These are phyloP conservation scores for Carcinoscorpius rotundicauda DNA, from an alignment of 1,140 invertebrate species.

Conservation along the genomic window DNA sequence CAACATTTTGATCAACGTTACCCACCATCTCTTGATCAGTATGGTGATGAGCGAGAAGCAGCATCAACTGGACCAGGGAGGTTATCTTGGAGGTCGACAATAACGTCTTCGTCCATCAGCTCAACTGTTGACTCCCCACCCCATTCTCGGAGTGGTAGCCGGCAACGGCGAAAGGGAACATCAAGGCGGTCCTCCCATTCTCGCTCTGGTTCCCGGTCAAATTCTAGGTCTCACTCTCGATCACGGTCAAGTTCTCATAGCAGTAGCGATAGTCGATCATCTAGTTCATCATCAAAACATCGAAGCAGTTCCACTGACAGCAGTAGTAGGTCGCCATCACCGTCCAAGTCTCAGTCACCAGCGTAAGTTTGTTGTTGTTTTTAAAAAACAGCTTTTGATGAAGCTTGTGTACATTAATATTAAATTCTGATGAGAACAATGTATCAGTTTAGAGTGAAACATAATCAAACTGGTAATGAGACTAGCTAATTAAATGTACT, in stretches of 20 bases:
- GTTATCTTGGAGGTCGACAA: constrained; percentile 14
- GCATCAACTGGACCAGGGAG: constrained; percentile 6
- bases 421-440: no score
- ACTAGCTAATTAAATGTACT: no score
- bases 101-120: constrained; percentile 19
- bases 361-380: constrained; percentile 20
- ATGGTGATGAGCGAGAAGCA: constrained; percentile 19
- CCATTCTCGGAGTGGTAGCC: constrained; percentile 20
- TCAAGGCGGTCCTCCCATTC: constrained; percentile 25
- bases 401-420: no score
- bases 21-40: constrained; percentile 16
- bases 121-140: constrained; percentile 21
- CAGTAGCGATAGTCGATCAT: constrained; percentile 19
- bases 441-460: no score
- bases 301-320: constrained; percentile 20
- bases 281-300: constrained; percentile 21
- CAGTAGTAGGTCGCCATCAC: constrained; percentile 22
- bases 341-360: constrained; percentile 24
- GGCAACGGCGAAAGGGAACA: constrained; percentile 24
- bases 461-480: no score
- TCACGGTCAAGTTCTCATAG: constrained; percentile 21
- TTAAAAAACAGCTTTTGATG: no score
- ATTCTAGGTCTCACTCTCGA: constrained; percentile 33
- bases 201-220: constrained; percentile 34
- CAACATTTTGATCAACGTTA: constrained; percentile 21